Evolutionary conservation across 2,888 invertebrate species (phyloP), one percentile per base, ranked within the genome.

Genomic region (Lobophora halterata): DNA sequence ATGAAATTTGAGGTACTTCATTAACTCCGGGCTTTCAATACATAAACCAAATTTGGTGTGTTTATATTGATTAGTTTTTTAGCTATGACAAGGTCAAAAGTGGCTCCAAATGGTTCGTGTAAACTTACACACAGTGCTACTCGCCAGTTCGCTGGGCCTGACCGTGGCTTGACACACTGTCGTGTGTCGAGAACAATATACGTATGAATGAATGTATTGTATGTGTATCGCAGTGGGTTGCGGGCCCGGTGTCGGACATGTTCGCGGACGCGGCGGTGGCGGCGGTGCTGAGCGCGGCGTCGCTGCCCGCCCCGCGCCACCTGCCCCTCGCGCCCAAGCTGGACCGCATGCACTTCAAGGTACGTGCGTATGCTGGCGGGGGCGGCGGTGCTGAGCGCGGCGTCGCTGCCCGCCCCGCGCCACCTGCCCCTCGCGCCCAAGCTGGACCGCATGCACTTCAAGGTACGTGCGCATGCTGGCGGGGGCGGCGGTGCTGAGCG

Each of bases 241-340:
- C 98, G 3, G 95, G 94, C 67, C 98, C 99, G 0, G 94, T 98
- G 25, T 94, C 97, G 66, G 99, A 99, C 80, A 98, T 99, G 97
- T 99, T 94, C 80, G 98, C 99, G 13, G 99, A 99, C 87, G 95
- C 98, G 13, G 93, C 97, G 13, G 89, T 98, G 34, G 95, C 96
- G 0, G 96, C 94, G 23, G 89, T 98, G 19, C 88, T 99, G 58
- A 93, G 95, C 73, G 96, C 96, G 5, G 59, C 79, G n/a, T 18
- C 71, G 25, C 65, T 77, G 29, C 65, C 78, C 29, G 61, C 65
- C 46, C 77, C 71, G 31, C 39, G 56, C 9, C 70, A 65, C 40
- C 64, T 73, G 50, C 82, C 83, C 49, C 72, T 75, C 16, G 79
- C 82, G 55, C 85, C 76, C 16, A 95, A 95, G 70, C 92, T 97